These are phyloP conservation scores for Scophthalmus maximus DNA, from an alignment of 2,113 vertebrate species.

Conservation along the genomic window DNA sequence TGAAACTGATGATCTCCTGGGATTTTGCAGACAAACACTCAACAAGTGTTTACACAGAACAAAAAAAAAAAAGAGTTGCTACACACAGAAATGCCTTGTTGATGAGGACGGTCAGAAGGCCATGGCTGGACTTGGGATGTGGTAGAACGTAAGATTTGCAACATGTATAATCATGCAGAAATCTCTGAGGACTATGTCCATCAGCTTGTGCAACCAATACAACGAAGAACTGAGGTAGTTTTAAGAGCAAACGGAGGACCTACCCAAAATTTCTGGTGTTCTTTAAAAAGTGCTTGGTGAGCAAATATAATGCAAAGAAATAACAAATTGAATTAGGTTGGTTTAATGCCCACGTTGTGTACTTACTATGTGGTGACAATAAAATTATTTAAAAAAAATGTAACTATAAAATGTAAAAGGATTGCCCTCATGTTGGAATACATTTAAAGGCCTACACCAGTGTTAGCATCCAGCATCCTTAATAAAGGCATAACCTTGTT, in stretches of 20 bases:
- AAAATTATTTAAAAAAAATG: too few species aligned
- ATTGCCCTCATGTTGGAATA: background rate
- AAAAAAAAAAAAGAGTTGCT: too few species aligned
- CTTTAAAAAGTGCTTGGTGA: background rate
- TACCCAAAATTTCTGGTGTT: background rate
- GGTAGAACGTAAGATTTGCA: background rate
- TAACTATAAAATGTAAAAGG: background rate
- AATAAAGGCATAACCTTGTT: constrained; percentile 26
- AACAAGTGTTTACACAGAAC: too few species aligned
- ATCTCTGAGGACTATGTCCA: background rate
- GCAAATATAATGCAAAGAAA: background rate
- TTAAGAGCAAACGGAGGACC: too few species aligned
- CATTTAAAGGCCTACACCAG: background rate
- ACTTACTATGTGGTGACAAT: background rate
- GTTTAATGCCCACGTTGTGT: background rate
- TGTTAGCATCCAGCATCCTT: background rate
- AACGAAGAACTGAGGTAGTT: background rate
- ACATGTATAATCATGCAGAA: background rate
- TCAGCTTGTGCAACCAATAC: background rate
- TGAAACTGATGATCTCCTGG: background rate
- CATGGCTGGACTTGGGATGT: background rate
- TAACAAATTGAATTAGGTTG: background rate
- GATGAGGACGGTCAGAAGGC: background rate
- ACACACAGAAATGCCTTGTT: background rate
- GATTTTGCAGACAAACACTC: background rate